These are phyloP conservation scores for Melitaea cinxia DNA, from an alignment of 1,140 invertebrate genomes.

Conservation along the genomic window DNA sequence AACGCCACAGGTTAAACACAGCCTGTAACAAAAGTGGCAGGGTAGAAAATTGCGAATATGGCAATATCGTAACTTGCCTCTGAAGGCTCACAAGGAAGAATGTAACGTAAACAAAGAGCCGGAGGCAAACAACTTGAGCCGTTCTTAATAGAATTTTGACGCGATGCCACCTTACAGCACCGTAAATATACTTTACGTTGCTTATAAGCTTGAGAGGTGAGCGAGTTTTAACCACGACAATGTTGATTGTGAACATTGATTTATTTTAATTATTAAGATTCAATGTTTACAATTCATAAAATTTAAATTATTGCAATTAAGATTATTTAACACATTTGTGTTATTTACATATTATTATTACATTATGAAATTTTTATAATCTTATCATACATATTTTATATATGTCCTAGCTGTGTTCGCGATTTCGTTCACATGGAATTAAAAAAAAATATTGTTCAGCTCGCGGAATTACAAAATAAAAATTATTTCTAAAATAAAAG, in stretches of 20 bases:
- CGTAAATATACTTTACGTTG: constrained; percentile 54
- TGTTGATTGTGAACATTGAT: not conserved
- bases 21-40: constrained; percentile 43
- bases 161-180: constrained; percentile 52
- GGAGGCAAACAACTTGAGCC: constrained; percentile 64
- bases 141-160: constrained; percentile 72
- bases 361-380: no score
- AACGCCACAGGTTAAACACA: not conserved
- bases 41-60: constrained; percentile 56
- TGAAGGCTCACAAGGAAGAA: constrained; percentile 52
- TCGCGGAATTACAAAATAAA: no score
- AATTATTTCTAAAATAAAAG: no score
- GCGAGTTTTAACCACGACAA: constrained; percentile 14
- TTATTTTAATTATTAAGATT: not conserved
- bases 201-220: constrained; percentile 26
- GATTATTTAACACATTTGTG: no score
- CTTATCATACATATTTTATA: no score
- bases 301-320: no score
- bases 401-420: no score
- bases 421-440: no score
- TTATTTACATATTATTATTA: no score
- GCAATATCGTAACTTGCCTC: constrained; percentile 50
- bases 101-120: constrained; percentile 65
- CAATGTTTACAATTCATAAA: no score
- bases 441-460: no score